Evolutionary conservation across 2,888 invertebrate genomes (phyloP), one percentile per base, ranked within the genome.

Genomic region (Anoplius nigerrimus): DNA sequence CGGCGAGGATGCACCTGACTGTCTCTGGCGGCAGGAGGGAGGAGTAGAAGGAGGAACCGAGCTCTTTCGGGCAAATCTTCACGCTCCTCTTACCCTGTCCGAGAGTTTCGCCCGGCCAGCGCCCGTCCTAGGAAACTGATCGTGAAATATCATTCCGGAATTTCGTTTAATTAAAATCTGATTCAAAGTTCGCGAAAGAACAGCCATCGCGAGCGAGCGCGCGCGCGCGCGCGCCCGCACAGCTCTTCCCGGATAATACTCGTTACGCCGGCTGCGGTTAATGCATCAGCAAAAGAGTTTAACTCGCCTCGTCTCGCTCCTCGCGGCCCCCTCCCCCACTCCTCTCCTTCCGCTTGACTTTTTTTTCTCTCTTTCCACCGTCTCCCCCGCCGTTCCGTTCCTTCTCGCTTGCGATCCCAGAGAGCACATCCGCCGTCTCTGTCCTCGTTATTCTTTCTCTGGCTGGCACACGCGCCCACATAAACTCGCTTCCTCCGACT

Each of bases 81-180:
- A 34, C 34, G 34, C 34, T 34, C 34, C 34, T 34, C 11, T 48
- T 8, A 48, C 62, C 11, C 56, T n/a, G 21, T n/a, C 11, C 15
- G 51, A 34, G 56, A 58, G 58, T 64, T 64, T 48, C 60, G 24
- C 8, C 51, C 18, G 42, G 11, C 20, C 43, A n/a, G n/a, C 22
- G 62, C 52, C 66, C 66, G 34, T 34, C 63, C 58, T 63, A n/a
- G n/a, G 69, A 75, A 79, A 74, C 78, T 76, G 79, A 76, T 79
- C 79, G 79, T 80, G 79, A 82, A 84, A 83, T 82, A 88, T 88
- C 86, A 85, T 88, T 87, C 82, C 79, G 83, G 83, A 82, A 83
- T 88, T 85, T 84, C 84, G 83, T 88, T 88, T 88, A 88, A 88
- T 88, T 88, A 88, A 88, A 88, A 87, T 87, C 84, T 86, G 86